phyloP scores from a whole-genome alignment of 2,888 invertebrate genomes.

The Parnassius orleans region DNA sequence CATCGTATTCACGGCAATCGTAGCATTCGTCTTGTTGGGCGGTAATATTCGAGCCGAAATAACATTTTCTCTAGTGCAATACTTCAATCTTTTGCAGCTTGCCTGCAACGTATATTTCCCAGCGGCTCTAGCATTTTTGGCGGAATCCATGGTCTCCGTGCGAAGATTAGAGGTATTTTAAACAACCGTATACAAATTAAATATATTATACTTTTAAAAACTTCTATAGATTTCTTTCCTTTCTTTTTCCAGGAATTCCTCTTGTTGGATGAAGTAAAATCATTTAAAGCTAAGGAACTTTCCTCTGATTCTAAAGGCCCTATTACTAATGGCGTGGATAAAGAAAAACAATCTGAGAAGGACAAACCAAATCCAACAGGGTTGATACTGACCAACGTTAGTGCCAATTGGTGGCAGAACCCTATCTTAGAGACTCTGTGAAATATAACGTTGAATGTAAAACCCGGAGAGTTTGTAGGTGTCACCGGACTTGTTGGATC shows the following conservation, averaged over 20 bases:
- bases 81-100: conserved; percentile 87
- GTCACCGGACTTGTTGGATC: conserved; percentile 89
- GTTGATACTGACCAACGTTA: conserved; percentile 62
- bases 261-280: conserved; percentile 61
- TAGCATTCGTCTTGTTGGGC: conserved; percentile 86
- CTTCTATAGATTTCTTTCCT: background rate
- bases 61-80: conserved; percentile 89
- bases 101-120: conserved; percentile 85
- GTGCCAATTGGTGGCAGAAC: conserved; percentile 65
- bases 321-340: conserved; percentile 48
- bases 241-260: conserved; percentile 61
- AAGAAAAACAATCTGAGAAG: conserved; percentile 45
- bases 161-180: conserved; percentile 81
- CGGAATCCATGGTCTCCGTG: conserved; percentile 84
- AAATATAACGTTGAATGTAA: conserved; percentile 70
- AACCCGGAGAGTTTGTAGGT: conserved; percentile 82
- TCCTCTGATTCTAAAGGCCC: conserved; percentile 23
- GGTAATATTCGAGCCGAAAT: conserved; percentile 82
- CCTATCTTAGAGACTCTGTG: conserved; percentile 80
- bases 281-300: conserved; percentile 42
- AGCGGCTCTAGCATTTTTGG: conserved; percentile 79
- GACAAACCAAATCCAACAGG: conserved; percentile 49
- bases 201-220: background rate
- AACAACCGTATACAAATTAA: background rate
- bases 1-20: conserved; percentile 89